Conservation (phyloP, 2,888 invertebrate genomes). For the Heliconius ismenius region DNA sequence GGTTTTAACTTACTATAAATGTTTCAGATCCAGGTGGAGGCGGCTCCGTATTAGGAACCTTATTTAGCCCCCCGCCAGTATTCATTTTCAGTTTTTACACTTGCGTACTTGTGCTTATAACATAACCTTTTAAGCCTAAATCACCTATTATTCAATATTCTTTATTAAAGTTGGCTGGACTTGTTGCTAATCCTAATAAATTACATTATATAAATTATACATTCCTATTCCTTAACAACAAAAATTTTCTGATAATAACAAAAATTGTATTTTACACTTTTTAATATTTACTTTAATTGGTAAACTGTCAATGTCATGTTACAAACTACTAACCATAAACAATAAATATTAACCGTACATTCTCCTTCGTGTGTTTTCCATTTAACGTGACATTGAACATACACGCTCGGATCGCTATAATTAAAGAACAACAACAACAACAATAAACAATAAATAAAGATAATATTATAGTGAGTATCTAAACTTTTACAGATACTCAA, state of each 20-base stretch:
- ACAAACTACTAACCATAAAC: neutral
- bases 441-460: neutral
- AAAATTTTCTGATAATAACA: neutral
- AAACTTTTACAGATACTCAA: neutral
- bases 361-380: too few relatives aligned
- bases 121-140: conserved; percentile 26
- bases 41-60: conserved; percentile 32
- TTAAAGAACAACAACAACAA: too few relatives aligned
- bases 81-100: conserved; percentile 37
- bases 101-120: conserved; percentile 27
- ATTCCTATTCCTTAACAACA: neutral
- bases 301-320: conserved; percentile 14
- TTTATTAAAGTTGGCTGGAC: neutral
- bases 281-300: neutral
- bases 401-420: too few relatives aligned
- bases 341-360: too few relatives aligned
- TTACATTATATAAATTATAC: neutral
- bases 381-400: too few relatives aligned
- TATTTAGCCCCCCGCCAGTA: conserved; percentile 32
- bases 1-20: conserved; percentile 36
- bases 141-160: neutral
- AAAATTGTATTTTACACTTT: neutral
- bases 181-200: neutral
- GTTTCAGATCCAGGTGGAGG: conserved; percentile 36
- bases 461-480: neutral